Evolutionary conservation across 1,140 invertebrate genomes (phyloP).

Genomic region (Zaprionus nigranus): DNA sequence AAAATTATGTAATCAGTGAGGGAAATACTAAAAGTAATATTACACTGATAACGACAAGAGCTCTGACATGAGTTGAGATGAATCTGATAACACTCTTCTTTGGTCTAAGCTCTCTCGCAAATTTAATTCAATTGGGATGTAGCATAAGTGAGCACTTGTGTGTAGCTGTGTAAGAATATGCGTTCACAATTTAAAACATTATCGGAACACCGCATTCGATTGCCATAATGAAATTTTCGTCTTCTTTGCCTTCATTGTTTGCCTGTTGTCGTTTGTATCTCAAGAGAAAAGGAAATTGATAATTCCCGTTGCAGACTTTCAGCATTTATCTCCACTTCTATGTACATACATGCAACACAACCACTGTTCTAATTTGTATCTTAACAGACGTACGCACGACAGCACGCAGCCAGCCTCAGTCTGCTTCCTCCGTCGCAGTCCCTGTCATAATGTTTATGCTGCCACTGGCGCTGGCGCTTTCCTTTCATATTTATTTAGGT

Average conservation of each 20-base stretch:
- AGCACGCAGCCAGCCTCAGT: constrained; percentile 7
- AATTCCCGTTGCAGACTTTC: constrained; percentile 11
- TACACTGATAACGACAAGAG: not conserved
- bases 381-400: constrained; percentile 55
- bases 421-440: not conserved
- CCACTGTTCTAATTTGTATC: constrained; percentile 60
- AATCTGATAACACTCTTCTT: not conserved
- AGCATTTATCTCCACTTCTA: no score
- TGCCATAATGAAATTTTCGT: not conserved
- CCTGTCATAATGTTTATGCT: constrained; percentile 9
- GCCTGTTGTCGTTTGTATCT: not conserved
- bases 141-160: not conserved
- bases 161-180: no score
- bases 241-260: not conserved
- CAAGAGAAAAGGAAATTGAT: not conserved
- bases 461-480: constrained; percentile 39
- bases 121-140: no score
- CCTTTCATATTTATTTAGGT: constrained; percentile 62
- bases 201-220: no score
- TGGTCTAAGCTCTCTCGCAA: not conserved
- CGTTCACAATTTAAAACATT: no score
- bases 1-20: constrained; percentile 12
- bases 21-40: no score
- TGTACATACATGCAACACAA: constrained; percentile 32
- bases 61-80: not conserved